Evolutionary conservation across 2,888 invertebrate species (phyloP).

Genomic region (Sycophila texana): DNA sequence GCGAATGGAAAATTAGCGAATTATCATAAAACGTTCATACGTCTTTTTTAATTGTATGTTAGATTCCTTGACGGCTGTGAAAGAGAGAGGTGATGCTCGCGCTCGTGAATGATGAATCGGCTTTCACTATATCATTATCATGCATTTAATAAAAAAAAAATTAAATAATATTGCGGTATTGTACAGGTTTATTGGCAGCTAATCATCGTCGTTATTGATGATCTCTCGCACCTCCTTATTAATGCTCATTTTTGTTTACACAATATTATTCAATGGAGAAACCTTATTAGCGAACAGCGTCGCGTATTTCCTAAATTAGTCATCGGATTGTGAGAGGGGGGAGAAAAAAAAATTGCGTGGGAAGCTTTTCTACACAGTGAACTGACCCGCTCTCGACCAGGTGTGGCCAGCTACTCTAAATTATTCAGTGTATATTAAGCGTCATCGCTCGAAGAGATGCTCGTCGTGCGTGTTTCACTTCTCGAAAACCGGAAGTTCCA

Average conservation of each 20-base stretch:
- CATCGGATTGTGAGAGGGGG: not conserved
- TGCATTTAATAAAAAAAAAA: not conserved
- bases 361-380: conserved; percentile 17
- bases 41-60: conserved; percentile 12
- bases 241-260: conserved; percentile 1
- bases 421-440: conserved; percentile 30
- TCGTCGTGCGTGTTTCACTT: not conserved
- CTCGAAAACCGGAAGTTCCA: conserved; percentile 28
- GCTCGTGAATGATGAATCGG: conserved; percentile 7
- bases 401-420: conserved; percentile 46
- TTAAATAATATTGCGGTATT: too few species aligned
- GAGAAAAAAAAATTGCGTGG: conserved; percentile 14
- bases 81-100: too few species aligned
- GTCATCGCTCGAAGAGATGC: conserved; percentile 19
- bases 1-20: conserved; percentile 12
- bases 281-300: conserved; percentile 19
- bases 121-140: not conserved
- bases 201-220: conserved; percentile 7
- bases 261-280: conserved; percentile 26
- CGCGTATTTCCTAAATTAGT: conserved; percentile 9
- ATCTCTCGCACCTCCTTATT: not conserved
- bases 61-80: not conserved
- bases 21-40: conserved; percentile 3
- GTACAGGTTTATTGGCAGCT: not conserved
- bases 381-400: conserved; percentile 20